Conservation (phyloP, 2,888 invertebrate species). For the Drosophila subsilvestris region DNA sequence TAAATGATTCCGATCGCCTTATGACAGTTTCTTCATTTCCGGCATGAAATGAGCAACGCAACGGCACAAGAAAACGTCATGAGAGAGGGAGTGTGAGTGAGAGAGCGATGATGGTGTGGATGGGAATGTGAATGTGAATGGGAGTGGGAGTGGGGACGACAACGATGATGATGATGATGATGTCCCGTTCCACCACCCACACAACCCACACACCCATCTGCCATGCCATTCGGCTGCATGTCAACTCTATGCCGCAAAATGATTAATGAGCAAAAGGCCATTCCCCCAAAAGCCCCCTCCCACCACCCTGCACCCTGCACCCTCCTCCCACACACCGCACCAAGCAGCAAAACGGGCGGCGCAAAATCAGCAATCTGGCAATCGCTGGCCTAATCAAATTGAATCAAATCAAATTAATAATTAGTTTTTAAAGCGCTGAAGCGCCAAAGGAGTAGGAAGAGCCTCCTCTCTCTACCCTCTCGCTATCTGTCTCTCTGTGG, state of each 20-base stretch:
- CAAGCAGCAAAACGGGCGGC: slow-evolving; percentile 1
- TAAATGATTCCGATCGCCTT: slow-evolving; percentile 82
- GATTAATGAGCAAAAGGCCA: slow-evolving; percentile 71
- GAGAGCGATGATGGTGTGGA: slow-evolving; percentile 45
- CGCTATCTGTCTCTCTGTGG: not conserved
- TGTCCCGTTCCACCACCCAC: slow-evolving; percentile 16
- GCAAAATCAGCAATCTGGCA: slow-evolving; percentile 55
- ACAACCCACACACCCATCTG: slow-evolving; percentile 8
- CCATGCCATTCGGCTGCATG: slow-evolving; percentile 36
- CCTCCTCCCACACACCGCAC: slow-evolving; percentile 17
- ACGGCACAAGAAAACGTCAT: slow-evolving; percentile 25
- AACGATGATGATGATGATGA: slow-evolving; percentile 47
- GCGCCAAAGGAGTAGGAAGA: slow-evolving; percentile 61
- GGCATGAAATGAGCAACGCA: slow-evolving; percentile 71
- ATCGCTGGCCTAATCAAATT: slow-evolving; percentile 69
- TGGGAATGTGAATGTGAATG: slow-evolving; percentile 48
- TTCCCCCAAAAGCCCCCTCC: slow-evolving; percentile 1
- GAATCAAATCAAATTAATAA: slow-evolving; percentile 80
- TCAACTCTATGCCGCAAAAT: slow-evolving; percentile 58
- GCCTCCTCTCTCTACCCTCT: slow-evolving; percentile 14
- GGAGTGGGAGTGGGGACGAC: not conserved
- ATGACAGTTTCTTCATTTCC: slow-evolving; percentile 83
- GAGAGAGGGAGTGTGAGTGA: not conserved
- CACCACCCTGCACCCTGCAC: not conserved
- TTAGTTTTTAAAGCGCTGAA: slow-evolving; percentile 73